These are phyloP conservation scores for Limnephilus auricula DNA, from an alignment of 2,888 invertebrate species.

Conservation along the genomic window DNA sequence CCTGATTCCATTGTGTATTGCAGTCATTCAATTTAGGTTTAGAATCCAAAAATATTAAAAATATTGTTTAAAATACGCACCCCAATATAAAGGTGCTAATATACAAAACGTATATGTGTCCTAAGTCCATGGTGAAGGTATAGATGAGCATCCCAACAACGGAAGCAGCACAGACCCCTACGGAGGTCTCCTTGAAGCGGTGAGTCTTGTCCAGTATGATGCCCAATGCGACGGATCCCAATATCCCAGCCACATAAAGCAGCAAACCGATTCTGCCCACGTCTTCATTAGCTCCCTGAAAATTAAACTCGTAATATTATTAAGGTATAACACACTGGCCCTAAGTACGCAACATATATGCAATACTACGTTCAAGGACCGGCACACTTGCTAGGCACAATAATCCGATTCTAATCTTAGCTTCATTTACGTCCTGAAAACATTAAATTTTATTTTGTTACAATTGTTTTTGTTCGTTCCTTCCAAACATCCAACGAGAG, in stretches of 20 bases:
- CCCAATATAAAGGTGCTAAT: slow-evolving; percentile 91
- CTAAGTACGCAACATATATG: too few species aligned
- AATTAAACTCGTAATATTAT: too few species aligned
- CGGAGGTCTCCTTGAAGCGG: slow-evolving; percentile 96
- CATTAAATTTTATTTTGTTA: too few species aligned
- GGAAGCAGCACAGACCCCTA: slow-evolving; percentile 93
- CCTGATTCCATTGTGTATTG: not conserved
- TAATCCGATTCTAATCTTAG: too few species aligned
- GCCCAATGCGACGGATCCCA: slow-evolving; percentile 94
- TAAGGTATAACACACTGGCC: too few species aligned
- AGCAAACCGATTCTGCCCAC: slow-evolving; percentile 94
- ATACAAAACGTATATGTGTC: slow-evolving; percentile 89
- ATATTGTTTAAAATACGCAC: slow-evolving; percentile 77
- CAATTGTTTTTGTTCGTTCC: too few species aligned
- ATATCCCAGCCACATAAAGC: slow-evolving; percentile 95
- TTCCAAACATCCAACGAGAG: too few species aligned
- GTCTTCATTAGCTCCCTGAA: slow-evolving; percentile 77
- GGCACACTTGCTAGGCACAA: too few species aligned
- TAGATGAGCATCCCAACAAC: slow-evolving; percentile 95
- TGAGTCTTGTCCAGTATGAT: slow-evolving; percentile 94
- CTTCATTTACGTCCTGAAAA: too few species aligned
- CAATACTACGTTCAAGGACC: too few species aligned
- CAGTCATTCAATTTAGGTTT: not conserved
- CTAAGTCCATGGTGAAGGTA: slow-evolving; percentile 90
- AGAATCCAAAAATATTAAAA: not conserved